Evolutionary conservation across 2,797 vertebrate genomes (phyloP).

Genomic region (Tenualosa thibaudeaui): DNA sequence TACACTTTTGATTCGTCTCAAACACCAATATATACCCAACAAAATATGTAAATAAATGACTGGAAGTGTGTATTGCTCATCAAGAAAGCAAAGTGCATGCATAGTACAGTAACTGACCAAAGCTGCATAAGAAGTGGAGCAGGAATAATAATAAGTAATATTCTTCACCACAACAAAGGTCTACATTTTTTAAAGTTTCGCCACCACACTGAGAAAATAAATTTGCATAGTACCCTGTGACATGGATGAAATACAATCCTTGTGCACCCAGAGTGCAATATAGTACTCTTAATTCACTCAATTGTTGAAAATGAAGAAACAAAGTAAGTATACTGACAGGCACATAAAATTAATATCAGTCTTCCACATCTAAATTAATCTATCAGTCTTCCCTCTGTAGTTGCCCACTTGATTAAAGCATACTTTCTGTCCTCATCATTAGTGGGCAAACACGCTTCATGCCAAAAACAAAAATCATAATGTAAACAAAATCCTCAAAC

Average conservation of each 20-base stretch:
- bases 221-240: not conserved
- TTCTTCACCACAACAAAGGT: not conserved
- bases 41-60: not conserved
- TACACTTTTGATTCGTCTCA: too few species aligned
- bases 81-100: not conserved
- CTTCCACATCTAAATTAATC: too few species aligned
- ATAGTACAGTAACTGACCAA: not conserved
- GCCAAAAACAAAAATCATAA: not conserved
- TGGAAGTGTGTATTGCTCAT: not conserved
- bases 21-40: too few species aligned
- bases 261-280: not conserved
- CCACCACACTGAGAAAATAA: not conserved
- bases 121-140: not conserved
- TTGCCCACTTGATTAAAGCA: slow-evolving; percentile 12
- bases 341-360: not conserved
- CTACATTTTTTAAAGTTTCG: not conserved
- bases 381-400: not conserved
- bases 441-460: not conserved
- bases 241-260: not conserved
- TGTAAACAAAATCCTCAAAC: slow-evolving; percentile 4
- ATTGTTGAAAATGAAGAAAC: not conserved
- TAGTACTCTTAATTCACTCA: not conserved
- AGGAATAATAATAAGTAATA: not conserved
- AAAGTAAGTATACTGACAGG: not conserved
- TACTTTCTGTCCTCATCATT: not conserved